Conservation (phyloP, 2,113 vertebrate genomes). For the Oryzias woworae region DNA sequence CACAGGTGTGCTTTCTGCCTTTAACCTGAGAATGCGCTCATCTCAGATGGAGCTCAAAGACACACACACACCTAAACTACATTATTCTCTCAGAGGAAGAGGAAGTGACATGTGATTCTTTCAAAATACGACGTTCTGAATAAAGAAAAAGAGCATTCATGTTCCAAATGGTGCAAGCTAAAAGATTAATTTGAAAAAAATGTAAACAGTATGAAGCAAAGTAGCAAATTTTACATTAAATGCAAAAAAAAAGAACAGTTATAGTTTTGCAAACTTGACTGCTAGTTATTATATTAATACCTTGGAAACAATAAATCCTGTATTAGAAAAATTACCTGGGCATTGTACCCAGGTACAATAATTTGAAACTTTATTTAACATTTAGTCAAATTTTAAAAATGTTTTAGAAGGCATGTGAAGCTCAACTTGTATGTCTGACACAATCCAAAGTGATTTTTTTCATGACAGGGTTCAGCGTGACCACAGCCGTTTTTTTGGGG, state of each 20-base stretch:
- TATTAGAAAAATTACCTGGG: conserved; percentile 41
- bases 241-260: conserved; percentile 3
- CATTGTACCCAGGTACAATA: conserved; percentile 11
- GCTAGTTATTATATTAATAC: conserved; percentile 38
- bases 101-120: conserved; percentile 17
- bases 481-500: background rate
- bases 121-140: conserved; percentile 18
- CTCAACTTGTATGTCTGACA: conserved; percentile 20
- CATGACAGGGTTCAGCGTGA: conserved; percentile 12
- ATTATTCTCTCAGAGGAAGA: conserved; percentile 20
- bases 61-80: conserved; percentile 39
- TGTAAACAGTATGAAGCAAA: conserved; percentile 6
- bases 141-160: background rate
- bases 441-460: conserved; percentile 2
- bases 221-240: conserved; percentile 18
- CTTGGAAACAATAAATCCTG: conserved; percentile 58
- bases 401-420: conserved; percentile 14
- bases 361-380: conserved; percentile 14
- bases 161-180: conserved; percentile 12
- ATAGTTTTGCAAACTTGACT: conserved; percentile 36
- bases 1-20: conserved; percentile 66
- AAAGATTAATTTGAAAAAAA: conserved; percentile 16
- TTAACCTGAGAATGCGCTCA: conserved; percentile 66
- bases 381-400: conserved; percentile 18
- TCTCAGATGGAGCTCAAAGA: conserved; percentile 47